Percentiles rank a stretch among this genome's conserved stretches.
These are phyloP conservation scores for Baryphthengus martii DNA, from an alignment of 2,113 vertebrate species.

Conservation along the genomic window DNA sequence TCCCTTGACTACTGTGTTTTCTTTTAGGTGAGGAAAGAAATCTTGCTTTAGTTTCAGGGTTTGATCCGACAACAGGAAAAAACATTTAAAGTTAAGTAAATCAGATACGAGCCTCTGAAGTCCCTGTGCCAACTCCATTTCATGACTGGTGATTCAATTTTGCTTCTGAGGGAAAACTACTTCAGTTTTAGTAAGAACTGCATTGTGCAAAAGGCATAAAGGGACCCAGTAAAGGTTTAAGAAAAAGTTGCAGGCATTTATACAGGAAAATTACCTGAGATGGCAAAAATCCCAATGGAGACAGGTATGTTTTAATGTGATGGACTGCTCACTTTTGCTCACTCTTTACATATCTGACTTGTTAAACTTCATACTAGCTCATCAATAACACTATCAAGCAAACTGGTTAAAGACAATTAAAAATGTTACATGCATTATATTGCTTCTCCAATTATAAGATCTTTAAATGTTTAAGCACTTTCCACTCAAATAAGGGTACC, in stretches of 20 bases:
- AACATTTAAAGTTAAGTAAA: background rate
- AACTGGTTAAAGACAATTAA: background rate
- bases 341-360: background rate
- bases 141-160: background rate
- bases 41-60: background rate
- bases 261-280: background rate
- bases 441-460: background rate
- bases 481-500: background rate
- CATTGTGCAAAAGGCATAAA: background rate
- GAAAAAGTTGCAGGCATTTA: background rate
- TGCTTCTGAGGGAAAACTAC: background rate
- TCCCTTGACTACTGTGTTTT: background rate
- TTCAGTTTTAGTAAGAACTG: background rate
- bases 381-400: background rate
- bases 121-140: background rate
- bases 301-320: background rate
- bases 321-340: background rate
- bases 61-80: background rate
- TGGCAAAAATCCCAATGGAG: background rate
- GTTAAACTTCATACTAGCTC: background rate
- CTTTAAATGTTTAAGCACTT: background rate
- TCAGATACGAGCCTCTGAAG: background rate
- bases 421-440: background rate
- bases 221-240: background rate
- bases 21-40: background rate